Conservation (phyloP, 2,113 vertebrate species). For the Phalacrocorax aristotelis region DNA sequence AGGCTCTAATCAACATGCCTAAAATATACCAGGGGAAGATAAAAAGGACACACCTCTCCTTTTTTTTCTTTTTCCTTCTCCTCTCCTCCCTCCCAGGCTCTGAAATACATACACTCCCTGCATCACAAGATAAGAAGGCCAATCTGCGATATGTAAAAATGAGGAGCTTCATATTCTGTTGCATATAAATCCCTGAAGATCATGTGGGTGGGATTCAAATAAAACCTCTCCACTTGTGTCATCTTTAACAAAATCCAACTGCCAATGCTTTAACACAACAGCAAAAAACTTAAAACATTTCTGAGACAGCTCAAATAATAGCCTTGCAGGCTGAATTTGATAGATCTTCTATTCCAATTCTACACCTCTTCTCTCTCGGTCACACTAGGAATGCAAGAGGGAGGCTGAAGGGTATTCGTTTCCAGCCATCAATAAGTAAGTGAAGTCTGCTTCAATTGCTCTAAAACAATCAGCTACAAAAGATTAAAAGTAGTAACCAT, state of each 20-base stretch:
- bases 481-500: slow-evolving; percentile 46
- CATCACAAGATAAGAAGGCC: neutral
- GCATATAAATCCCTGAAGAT: slow-evolving; percentile 28
- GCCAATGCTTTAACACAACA: neutral
- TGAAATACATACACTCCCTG: neutral
- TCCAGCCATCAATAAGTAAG: slow-evolving; percentile 44
- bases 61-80: neutral
- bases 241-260: slow-evolving; percentile 15
- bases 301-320: slow-evolving; percentile 36
- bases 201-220: slow-evolving; percentile 7
- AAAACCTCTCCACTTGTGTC: neutral
- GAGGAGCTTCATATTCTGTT: neutral
- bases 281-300: slow-evolving; percentile 28
- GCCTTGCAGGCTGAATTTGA: slow-evolving; percentile 1
- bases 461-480: slow-evolving; percentile 36
- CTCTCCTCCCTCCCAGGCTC: neutral
- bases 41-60: neutral
- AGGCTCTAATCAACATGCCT: neutral
- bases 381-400: neutral
- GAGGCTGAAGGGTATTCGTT: neutral
- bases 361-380: neutral
- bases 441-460: slow-evolving; percentile 42
- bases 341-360: slow-evolving; percentile 24
- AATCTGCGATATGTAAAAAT: neutral
- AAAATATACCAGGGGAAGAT: neutral